phyloP scores from a whole-genome alignment of 2,113 vertebrate genomes.

The Zapornia atra region DNA sequence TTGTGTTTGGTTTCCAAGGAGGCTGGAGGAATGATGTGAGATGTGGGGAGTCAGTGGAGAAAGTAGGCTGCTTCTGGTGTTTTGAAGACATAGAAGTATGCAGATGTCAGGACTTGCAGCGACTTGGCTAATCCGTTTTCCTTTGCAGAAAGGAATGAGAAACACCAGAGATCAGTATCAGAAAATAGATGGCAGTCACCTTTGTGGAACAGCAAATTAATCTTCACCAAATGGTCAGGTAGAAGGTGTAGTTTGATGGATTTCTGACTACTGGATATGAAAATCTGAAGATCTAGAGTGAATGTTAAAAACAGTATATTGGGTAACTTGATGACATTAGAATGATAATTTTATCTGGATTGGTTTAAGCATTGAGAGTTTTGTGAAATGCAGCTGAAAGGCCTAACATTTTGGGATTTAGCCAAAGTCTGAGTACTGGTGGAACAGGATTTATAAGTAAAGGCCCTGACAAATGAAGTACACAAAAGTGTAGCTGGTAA shows the following conservation, averaged over 20 bases:
- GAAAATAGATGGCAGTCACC: not conserved
- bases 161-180: not conserved
- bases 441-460: constrained; percentile 1
- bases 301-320: not conserved
- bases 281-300: not conserved
- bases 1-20: not conserved
- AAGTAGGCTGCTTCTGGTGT: not conserved
- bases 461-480: not conserved
- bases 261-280: not conserved
- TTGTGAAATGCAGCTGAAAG: not conserved
- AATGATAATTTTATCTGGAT: not conserved
- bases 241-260: not conserved
- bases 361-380: not conserved
- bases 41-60: not conserved
- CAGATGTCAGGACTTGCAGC: not conserved
- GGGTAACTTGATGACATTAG: not conserved
- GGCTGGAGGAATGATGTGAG: not conserved
- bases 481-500: not conserved
- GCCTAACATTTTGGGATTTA: constrained; percentile 8
- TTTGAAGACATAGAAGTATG: not conserved
- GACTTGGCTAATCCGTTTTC: not conserved
- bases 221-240: not conserved
- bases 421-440: constrained; percentile 8
- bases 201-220: not conserved
- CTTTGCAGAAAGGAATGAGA: not conserved